Base-by-base conservation (phyloP, 2,113 vertebrate genomes). In the Oryzias melastigma region DNA sequence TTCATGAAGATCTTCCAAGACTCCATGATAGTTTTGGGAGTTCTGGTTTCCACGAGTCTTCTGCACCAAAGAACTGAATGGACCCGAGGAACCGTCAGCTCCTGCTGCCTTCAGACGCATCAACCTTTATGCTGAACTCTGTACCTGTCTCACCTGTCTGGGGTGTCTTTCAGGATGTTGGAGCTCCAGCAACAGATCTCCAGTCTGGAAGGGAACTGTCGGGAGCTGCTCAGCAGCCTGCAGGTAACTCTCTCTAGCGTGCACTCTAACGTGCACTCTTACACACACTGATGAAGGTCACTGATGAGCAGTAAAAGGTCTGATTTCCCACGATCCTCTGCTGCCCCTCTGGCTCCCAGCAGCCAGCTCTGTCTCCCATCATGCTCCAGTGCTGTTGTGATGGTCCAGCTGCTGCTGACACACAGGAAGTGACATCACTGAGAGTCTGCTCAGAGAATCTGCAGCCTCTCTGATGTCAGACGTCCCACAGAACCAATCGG, bases 151-250 rank as follows among this genome's bases (percentile, higher is more conserved):
- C 4, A 27, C 25, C 25, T 27, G 25, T 27, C 25, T 27, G 4
- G 25, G 25, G 5, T 27, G 25, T 72, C n/a, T 64, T 44, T 53
- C 87, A 99, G 97, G 86, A 97, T 98, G 85, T 52, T 89, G 68
- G 95, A 98, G 47, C 95, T 90, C 66, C 88, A 95, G 86, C 94
- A 95, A 74, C 94, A 94, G 68, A 95, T 96, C 68, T 68, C 88
- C 2, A 72, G 88, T 24, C 85, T 99, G 77, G 93, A 98, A 80
- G 91, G 91, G 0, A 95, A 98, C 77, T 96, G 95, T 81, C 92
- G 92, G 13, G 95, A 98, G 0, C 83, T 98, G 53, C 90, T 89
- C 16, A 92, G 67, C 77, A 89, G 85, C 50, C 89, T 99, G 10
- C 94, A 89, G 85, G 87, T 89, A 58, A 14, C 45, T 44, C 2